phyloP scores from a whole-genome alignment of 1,140 invertebrate genomes.

The Halesus radiatus region DNA sequence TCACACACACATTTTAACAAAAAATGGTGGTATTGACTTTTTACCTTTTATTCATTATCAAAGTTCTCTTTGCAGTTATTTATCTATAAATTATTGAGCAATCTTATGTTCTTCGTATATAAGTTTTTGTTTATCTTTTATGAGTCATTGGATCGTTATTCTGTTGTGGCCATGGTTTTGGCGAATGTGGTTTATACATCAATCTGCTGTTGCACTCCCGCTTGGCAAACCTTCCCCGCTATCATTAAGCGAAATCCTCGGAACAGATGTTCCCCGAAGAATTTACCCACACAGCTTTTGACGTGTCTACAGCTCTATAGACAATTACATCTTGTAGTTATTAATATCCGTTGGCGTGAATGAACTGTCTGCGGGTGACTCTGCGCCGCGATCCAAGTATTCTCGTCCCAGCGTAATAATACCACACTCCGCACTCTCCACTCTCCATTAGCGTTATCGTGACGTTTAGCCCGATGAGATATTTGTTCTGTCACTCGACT shows the following conservation, averaged over 20 bases:
- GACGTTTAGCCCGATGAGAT: constrained; percentile 40
- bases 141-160: no score
- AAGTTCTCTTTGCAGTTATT: no score
- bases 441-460: constrained; percentile 45
- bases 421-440: constrained; percentile 12
- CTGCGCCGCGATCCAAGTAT: background rate
- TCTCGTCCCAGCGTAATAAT: constrained; percentile 16
- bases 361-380: constrained; percentile 28
- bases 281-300: background rate
- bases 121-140: no score
- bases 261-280: constrained; percentile 11
- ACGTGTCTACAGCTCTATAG: constrained; percentile 22
- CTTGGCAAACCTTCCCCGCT: constrained; percentile 4
- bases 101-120: no score
- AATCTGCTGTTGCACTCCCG: background rate
- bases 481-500: constrained; percentile 40
- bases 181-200: no score
- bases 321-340: constrained; percentile 29
- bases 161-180: no score
- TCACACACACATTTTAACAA: no score
- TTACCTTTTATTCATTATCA: no score
- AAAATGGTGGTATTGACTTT: no score
- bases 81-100: no score
- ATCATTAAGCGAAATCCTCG: constrained; percentile 17
- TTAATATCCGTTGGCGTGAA: constrained; percentile 35